Base-by-base conservation (phyloP, 2,888 invertebrate species). In the Callyntrura sp. region DNA sequence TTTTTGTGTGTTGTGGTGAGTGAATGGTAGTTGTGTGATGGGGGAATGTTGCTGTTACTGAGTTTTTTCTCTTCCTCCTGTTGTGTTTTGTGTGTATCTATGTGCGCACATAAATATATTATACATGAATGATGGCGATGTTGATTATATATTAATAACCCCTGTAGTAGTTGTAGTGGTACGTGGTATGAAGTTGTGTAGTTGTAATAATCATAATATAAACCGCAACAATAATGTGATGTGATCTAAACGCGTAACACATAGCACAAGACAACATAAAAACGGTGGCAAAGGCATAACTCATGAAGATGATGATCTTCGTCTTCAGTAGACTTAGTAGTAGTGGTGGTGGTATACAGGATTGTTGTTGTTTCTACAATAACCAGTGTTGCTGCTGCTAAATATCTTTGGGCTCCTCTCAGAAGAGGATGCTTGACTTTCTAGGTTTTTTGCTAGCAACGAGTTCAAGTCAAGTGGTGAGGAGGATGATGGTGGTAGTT, bases 401-500 rank as follows among this genome's bases (percentile, higher is more conserved):
- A 55, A 84, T 55, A 70, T 76, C 68, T 62, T 85, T 76, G 62
- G 85, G 65, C 78, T 85, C 81, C 20, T 60, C 60, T 81, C 85
- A 85, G 35, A 35, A 85, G 35, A 35, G 76, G 85, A 85, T 85
- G 85, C 78, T 62, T 85, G 85, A 85, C 85, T 85, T 85, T 85
- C 76, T 85, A 85, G 85, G 85, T 78, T 85, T 85, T 85, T 85
- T 85, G 85, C 85, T 76, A 76, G 76, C 25, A 57, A 35, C 35
- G 35, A 78, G 25, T 78, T 55, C 78, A 78, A 55, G 57, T 28
- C 48, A 76, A 76, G 76, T 76, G 76, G 17, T 73, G 70, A 73
- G 48, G 73, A 48, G 45, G 76, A 23, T 65, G 70, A 73, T 76
- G 73, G 23, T 73, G 76, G 48, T 65, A 51, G 76, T 20, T 14